Base-by-base conservation (phyloP, 2,797 vertebrate species). In the Mastacembelus armatus region DNA sequence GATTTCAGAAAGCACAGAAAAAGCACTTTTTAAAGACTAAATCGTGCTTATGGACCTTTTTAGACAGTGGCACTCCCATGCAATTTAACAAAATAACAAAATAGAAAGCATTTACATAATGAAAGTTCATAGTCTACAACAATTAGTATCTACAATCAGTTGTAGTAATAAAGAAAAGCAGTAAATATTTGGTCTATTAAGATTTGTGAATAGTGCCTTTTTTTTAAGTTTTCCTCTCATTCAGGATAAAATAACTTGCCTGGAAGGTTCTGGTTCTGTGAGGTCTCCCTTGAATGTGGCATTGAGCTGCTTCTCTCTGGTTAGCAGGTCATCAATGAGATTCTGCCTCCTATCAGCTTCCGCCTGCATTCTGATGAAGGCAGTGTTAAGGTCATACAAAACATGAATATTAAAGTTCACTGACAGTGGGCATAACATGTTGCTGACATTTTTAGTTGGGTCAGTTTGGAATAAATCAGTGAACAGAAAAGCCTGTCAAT, bases 341-440 rank as follows among this genome's bases (percentile, higher is more conserved):
- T 94, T 98, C 92, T 99, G 98, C 77, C 97, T 95, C 65, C 96
- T 93, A 83, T 99, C 97, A 2, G 96, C 96, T 91, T 99, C 97
- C 22, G 96, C 93, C 74, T 97, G 97, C 5, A 98, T 98, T 91
- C 98, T 99, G 89, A 58, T 45, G 40, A 54, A 10, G 42, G n/a
- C 3, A 30, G 7, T 0, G 43, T 92, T 90, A 91, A 91, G 88
- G 81, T 80, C 35, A 63, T 32, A 21, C 38, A 65, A 47, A 66
- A 44, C 24, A 40, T 57, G 16, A 26, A 30, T 2, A 33, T 26
- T 1, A 26, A n/a, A 18, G 32, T 51, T 59, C 10, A 33, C n/a
- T 48, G 15, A 60, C 0, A 43, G 4, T 14, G 2, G 8, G 48
- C 11, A 10, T 3, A 6, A 11, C 16, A 32, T 6, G 16, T 11